Base-by-base conservation (phyloP, 2,113 vertebrate genomes). In the Oryzias curvinotus region DNA sequence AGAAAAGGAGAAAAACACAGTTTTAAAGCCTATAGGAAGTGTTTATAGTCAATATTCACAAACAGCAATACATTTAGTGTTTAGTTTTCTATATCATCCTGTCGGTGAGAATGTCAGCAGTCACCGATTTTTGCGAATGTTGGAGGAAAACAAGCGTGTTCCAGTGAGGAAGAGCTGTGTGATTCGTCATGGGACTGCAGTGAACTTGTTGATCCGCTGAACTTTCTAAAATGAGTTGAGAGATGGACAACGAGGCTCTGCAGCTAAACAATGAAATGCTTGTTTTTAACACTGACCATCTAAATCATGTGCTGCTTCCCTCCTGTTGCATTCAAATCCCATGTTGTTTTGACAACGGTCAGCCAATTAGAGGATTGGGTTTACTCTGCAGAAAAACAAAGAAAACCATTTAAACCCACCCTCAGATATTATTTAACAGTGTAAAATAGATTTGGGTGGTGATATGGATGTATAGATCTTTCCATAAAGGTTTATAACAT, bases 131-230 rank as follows among this genome's bases (percentile, higher is more conserved):
- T 42, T 23, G 47, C 4, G 53, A 65, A 26, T 1, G 14, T 44
- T 5, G 3, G 60, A 23, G 68, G 52, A 51, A 58, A 80, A 56
- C 72, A 66, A 26, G 75, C 56, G 41, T 0, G 41, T 43, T 65
- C 67, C 14, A 50, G 62, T 25, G 62, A 45, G 55, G 62, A 50
- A 53, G 62, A 28, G 71, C 68, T 63, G 80, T 72, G 83, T 86
- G 83, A 89, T 75, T 52, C 10, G 54, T 89, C 87, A 88, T 84
- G 85, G 62, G 87, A 88, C 78, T 14, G 30, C 52, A 44, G 2
- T 44, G 55, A 71, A 71, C 61, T 57, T 4, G 52, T 28, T 56
- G 78, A 68, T 72, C 65, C 42, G 68, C 75, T 70, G 73, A 79
- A 80, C 70, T 73, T 61, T 73, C 53, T 45, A 7, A 44, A 45